Evolutionary conservation across 2,113 vertebrate species (phyloP), one percentile per base, ranked within the genome.

Genomic region (Pavo muticus): DNA sequence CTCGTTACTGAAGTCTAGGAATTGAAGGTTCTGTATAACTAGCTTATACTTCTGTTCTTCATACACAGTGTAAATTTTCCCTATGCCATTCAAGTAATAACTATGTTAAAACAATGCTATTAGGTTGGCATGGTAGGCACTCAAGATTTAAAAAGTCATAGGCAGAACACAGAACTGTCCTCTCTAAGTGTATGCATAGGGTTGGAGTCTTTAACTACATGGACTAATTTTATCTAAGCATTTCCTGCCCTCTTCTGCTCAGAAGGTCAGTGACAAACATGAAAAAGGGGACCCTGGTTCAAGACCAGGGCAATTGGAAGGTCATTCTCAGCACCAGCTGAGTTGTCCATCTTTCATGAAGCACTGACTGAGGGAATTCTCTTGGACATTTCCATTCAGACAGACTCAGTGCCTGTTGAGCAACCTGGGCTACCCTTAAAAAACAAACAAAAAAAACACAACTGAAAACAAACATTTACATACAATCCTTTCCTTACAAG

Each of bases 161-260:
- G 71, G 75, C 18, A 60, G 86, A 84, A 87, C 79, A 81, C 18
- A 32, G 74, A 88, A 29, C 17, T 30, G 29, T 75, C 52, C 44
- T 73, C 40, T 50, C 32, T 57, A 35, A 27, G 29, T 3, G 1
- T 7, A 39, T 0, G 0, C 0, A 0, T 6, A 8, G 24, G 17
- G 48, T 50, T 47, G 57, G 10, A 72, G 45, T 50, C 79, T 65
- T 74, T 39, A 63, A 52, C 42, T 60, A 60, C 12, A 80, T 0
- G 0, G 37, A 67, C 24, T 29, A 17, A 13, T 50, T 90, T 42
- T 15, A 52, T 17, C 71, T 59, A 65, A 70, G 63, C 59, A 16
- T 30, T 42, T 85, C 40, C 54, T 54, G 14, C 25, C 29, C 57
- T 47, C 16, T 72, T 71, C 48, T 83, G 29, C 50, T 54, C 54